Conservation (phyloP, 2,797 vertebrate genomes). For the Mormyrops boulengeri region DNA sequence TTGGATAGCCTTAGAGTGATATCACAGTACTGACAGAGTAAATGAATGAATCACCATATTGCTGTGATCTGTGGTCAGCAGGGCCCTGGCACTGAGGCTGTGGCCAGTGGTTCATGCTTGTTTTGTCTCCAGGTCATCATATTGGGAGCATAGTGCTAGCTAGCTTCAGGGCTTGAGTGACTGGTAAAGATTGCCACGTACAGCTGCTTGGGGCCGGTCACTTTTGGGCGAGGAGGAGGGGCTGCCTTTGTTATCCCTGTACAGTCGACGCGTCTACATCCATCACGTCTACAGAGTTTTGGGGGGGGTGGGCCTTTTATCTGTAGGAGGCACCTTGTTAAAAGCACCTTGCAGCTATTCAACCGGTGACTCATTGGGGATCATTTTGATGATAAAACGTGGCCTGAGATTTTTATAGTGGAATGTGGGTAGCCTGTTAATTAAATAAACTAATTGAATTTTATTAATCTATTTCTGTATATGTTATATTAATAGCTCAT, state of each 20-base stretch:
- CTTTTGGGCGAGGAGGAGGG: neutral
- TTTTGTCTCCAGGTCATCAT: neutral
- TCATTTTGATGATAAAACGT: conserved; percentile 1
- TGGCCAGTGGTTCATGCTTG: neutral
- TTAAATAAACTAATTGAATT: neutral
- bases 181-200: neutral
- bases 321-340: neutral
- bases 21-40: neutral
- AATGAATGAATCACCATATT: neutral
- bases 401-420: neutral
- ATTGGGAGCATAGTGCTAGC: neutral
- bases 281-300: neutral
- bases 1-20: neutral
- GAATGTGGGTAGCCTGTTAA: neutral
- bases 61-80: neutral
- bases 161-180: neutral
- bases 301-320: neutral
- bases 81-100: neutral
- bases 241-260: neutral
- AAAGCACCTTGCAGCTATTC: neutral
- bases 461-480: conserved; percentile 16
- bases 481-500: conserved; percentile 10
- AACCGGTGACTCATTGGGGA: neutral
- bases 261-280: neutral
- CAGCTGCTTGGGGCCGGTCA: neutral